phyloP scores from a whole-genome alignment of 1,140 invertebrate species.

The Melanaphis sacchari region DNA sequence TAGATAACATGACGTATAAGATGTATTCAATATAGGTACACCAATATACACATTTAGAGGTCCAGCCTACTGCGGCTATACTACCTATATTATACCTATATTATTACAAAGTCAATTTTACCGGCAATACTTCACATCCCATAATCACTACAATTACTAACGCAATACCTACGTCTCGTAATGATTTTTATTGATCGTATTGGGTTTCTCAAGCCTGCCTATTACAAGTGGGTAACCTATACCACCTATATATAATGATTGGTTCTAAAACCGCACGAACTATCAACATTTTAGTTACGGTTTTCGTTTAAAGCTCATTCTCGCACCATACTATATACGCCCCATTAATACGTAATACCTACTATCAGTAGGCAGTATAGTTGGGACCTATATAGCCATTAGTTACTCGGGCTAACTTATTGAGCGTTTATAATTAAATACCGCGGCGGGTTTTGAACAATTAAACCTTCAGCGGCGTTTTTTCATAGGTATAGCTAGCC shows the following conservation, averaged over 20 bases:
- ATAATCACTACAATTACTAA: not conserved
- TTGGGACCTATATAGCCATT: not conserved
- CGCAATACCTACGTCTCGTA: slow-evolving; percentile 4
- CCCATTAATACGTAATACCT: not conserved
- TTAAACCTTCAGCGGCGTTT: not conserved
- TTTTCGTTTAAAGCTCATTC: not conserved
- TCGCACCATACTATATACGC: not conserved
- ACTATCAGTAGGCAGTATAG: not conserved
- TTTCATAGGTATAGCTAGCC: not conserved
- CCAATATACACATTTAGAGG: not conserved
- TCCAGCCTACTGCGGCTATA: not conserved
- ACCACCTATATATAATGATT: not conserved
- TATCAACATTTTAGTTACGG: slow-evolving; percentile 37
- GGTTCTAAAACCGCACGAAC: not conserved
- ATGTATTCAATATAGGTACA: not conserved
- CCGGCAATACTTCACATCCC: not conserved
- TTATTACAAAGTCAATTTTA: not conserved
- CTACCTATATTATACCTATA: too few species aligned
- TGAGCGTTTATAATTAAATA: slow-evolving; percentile 15
- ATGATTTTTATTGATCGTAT: not conserved
- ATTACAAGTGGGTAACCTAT: not conserved
- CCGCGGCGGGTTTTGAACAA: not conserved
- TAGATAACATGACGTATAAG: too few species aligned
- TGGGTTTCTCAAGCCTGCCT: not conserved
- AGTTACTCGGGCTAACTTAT: not conserved